phyloP scores from a whole-genome alignment of 1,140 invertebrate species.

The Nephila pilipes region DNA sequence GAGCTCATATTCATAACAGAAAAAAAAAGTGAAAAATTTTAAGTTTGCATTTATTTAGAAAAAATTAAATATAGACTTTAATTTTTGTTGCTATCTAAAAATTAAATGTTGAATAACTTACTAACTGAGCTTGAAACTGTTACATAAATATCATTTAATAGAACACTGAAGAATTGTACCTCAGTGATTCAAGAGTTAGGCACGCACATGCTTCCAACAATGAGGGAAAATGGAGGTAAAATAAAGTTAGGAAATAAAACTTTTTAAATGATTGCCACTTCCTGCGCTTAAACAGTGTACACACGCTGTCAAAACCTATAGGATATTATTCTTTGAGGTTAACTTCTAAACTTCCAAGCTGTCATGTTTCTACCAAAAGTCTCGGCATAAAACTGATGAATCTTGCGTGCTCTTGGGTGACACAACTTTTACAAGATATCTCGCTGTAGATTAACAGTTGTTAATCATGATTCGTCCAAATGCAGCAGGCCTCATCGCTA shows the following conservation, averaged over 20 bases:
- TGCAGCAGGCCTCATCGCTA: conserved; percentile 9
- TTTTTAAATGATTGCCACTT: conserved; percentile 17
- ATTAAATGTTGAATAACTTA: too few species aligned
- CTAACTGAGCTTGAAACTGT: background rate
- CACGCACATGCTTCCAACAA: background rate
- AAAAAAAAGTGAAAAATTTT: too few species aligned
- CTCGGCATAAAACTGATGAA: conserved; percentile 1
- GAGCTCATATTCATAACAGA: too few species aligned
- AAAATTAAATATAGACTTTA: too few species aligned
- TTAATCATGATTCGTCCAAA: conserved; percentile 57
- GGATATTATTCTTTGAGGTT: conserved; percentile 16
- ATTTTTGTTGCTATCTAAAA: too few species aligned
- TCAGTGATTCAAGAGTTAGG: background rate
- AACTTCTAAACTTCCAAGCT: conserved; percentile 46
- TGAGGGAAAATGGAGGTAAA: background rate
- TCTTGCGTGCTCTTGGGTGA: conserved; percentile 63
- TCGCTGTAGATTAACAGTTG: conserved; percentile 48
- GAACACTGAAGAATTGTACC: background rate
- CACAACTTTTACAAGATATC: conserved; percentile 61
- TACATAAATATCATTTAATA: background rate
- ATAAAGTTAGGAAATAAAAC: background rate
- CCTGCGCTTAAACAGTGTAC: background rate
- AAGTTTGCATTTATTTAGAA: too few species aligned
- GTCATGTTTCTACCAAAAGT: background rate
- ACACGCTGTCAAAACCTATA: conserved; percentile 34